phyloP scores from a whole-genome alignment of 2,113 vertebrate species.

The Campylorhamphus procurvoides region DNA sequence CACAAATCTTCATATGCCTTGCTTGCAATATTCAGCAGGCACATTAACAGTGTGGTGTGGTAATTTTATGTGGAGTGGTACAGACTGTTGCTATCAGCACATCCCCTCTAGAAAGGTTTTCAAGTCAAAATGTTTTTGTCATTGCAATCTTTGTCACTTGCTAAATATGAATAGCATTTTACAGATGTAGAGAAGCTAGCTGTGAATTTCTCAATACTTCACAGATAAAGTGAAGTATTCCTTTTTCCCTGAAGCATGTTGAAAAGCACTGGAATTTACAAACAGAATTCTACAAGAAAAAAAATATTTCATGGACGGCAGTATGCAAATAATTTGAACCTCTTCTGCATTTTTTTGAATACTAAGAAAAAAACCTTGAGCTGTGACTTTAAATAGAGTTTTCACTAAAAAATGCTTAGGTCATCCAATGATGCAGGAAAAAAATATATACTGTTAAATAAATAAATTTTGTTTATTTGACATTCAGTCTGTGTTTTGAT shows the following conservation, averaged over 20 bases:
- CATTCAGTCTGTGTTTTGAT: neutral
- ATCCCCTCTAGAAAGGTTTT: neutral
- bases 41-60: accelerated
- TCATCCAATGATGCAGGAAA: neutral
- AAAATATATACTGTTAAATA: neutral
- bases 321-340: neutral
- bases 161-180: neutral
- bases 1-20: neutral
- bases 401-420: neutral
- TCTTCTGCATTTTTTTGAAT: neutral
- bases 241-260: neutral
- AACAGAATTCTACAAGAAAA: neutral
- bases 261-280: neutral
- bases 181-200: neutral
- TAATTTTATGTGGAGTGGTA: neutral
- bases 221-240: neutral
- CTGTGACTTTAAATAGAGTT: neutral
- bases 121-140: neutral
- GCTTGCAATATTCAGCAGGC: accelerated
- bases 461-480: neutral
- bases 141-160: neutral
- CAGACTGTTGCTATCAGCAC: neutral
- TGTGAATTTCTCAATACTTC: neutral
- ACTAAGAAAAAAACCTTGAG: neutral
- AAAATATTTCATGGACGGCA: neutral